Evolutionary conservation across 2,888 invertebrate species (phyloP), one percentile per base, ranked within the genome.

Genomic region (Pimpla rufipes): DNA sequence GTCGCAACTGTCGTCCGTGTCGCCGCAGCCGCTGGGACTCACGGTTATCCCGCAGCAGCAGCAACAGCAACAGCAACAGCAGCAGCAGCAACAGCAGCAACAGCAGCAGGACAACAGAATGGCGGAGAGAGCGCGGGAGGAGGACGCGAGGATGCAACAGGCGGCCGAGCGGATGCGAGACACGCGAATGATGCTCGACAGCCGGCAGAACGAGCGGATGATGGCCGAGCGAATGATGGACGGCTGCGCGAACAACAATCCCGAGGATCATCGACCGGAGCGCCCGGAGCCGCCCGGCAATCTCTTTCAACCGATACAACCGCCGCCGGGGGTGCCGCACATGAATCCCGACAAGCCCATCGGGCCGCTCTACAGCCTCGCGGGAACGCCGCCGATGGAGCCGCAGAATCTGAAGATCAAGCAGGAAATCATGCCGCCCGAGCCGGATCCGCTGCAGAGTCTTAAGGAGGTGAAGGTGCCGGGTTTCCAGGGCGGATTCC

Each of bases 381-480:
- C 93, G 2, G 87, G 89, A 0, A 93, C 93, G 1, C 93, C 93
- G 10, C 93, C 93, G 0, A 90, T 93, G 91, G 96, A 96, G 89
- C 96, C 96, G 7, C 96, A 96, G 90, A 96, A 96, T 92, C 93
- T 96, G 76, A 96, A 96, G 90, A 96, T 96, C 42, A 96, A 96
- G 89, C 96, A 96, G 88, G 96, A 96, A 92, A 94, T 95, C 73
- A 94, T 95, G 64, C 95, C 94, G 83, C 93, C 94, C 79, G 94
- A 94, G 74, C 93, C 95, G 35, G 97, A 97, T 94, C 97, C 97
- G 2, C 91, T 97, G 85, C 97, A 97, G 90, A 96, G 96, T 86
- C 93, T 97, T 8, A 96, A 97, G 91, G 97, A 97, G 92, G 97
- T 97, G 0, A 97, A 97, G 94, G 96, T 97, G 8, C 96, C 96